Evolutionary conservation across 1,140 invertebrate species (phyloP).

Genomic region (Ceratina japonica): DNA sequence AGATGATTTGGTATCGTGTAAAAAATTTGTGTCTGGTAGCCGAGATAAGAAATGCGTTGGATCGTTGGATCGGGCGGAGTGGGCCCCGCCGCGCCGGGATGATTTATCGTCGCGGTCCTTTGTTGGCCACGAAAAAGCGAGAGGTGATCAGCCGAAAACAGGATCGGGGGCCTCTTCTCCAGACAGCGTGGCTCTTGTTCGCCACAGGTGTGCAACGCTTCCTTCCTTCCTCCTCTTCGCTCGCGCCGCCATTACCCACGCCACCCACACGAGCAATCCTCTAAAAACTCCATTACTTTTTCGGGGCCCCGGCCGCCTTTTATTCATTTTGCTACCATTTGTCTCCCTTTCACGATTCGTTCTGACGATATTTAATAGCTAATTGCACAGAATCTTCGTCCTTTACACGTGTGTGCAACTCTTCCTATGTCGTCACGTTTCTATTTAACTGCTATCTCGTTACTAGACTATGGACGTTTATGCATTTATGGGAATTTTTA

Average conservation of each 20-base stretch:
- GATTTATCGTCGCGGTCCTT: slow-evolving; percentile 42
- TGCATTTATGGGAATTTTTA: no score
- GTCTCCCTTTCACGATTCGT: not conserved
- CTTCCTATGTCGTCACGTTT: no score
- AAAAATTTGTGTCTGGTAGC: no score
- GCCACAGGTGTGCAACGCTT: slow-evolving; percentile 44
- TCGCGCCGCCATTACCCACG: slow-evolving; percentile 33
- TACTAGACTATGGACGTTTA: no score
- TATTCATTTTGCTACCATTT: not conserved
- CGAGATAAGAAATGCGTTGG: slow-evolving; percentile 4
- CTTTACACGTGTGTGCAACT: no score
- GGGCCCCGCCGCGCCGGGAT: slow-evolving; percentile 10
- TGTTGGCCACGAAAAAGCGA: slow-evolving; percentile 29
- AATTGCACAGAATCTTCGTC: no score
- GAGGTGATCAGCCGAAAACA: slow-evolving; percentile 36
- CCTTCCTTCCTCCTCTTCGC: slow-evolving; percentile 39
- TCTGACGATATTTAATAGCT: not conserved
- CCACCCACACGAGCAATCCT: slow-evolving; percentile 44
- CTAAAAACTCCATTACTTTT: slow-evolving; percentile 54
- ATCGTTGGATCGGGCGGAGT: slow-evolving; percentile 19
- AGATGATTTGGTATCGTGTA: no score
- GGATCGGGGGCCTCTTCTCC: slow-evolving; percentile 30
- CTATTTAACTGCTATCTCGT: no score
- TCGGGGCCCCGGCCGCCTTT: not conserved
- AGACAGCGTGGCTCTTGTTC: slow-evolving; percentile 41